Base-by-base conservation (phyloP, 2,113 vertebrate genomes). In the Xiphophorus couchianus region DNA sequence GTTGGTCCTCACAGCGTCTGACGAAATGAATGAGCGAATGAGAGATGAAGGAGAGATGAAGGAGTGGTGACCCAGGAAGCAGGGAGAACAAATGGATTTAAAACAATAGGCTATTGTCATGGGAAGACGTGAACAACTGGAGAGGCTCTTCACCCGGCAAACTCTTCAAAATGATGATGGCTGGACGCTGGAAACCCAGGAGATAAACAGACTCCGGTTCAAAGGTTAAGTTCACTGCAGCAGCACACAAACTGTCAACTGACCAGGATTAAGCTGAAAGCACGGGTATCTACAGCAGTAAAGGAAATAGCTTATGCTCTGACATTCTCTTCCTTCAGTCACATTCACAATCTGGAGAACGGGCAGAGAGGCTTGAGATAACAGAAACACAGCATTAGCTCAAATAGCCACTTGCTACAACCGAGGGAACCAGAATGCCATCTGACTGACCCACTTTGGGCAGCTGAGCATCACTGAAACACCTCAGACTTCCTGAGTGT, bases 31-130 rank as follows among this genome's bases (percentile, higher is more conserved):
- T 22, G 42, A 69, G 28, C 33, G 37, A 63, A 39, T 2, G 30
- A 10, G 17, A 83, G 82, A 85, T 76, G 78, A 83, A 84, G 80
- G 30, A 10, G 17, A 83, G 82, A 85, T 76, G 78, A 83, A 84
- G 80, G 37, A 65, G 75, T 74, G 70, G 44, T 10, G 48, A 48
- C 1, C 13, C 42, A 51, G 66, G 29, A 58, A 17, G 7, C 31
- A 35, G 13, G 31, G 13, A 42, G 62, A 78, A 74, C 58, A 69
- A 77, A 75, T 37, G 14, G 72, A 71, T 5, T 3, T 4, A 31
- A 62, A 82, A 88, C 76, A 91, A 88, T 68, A 65, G 73, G 14
- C 69, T 62, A 72, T 78, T 85, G 82, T 84, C 11, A 19, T 65
- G 70, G 71, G 66, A 31, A 73, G 51, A 15, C 67, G 22, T 3